Conservation (phyloP, 2,113 vertebrate genomes). For the Campylomormyrus tamandua region DNA sequence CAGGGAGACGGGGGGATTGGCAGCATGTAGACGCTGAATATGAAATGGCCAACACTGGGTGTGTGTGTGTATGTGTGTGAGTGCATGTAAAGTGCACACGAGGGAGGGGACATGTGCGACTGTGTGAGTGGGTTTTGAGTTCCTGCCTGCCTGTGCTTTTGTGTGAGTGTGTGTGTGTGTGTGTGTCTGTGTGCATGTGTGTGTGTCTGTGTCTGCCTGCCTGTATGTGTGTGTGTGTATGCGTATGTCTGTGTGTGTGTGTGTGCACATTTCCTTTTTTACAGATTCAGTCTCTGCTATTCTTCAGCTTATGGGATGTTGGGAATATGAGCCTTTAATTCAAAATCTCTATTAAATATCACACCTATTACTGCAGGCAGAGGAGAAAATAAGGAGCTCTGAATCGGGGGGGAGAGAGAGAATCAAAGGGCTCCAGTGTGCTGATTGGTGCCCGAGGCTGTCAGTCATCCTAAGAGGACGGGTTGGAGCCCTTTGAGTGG, state of each 20-base stretch:
- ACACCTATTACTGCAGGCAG: conserved; percentile 4
- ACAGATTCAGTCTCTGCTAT: neutral
- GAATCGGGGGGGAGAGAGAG: neutral
- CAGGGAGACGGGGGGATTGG: neutral
- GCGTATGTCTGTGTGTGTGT: neutral
- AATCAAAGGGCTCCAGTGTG: neutral
- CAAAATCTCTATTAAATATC: conserved; percentile 11
- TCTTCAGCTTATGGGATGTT: neutral
- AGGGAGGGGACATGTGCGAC: neutral
- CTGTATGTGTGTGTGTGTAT: neutral
- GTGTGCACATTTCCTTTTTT: neutral
- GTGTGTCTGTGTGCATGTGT: neutral
- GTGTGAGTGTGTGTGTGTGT: too few relatives aligned
- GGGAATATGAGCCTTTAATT: neutral
- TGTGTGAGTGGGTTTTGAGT: neutral
- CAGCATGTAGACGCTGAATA: neutral
- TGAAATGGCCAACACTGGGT: neutral
- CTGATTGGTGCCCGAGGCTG: neutral
- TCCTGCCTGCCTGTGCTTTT: neutral
- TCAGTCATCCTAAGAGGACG: neutral
- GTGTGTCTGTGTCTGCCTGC: too few relatives aligned
- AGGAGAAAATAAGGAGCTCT: neutral
- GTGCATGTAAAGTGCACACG: neutral
- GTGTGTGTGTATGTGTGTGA: neutral
- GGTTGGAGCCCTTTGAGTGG: neutral